Evolutionary conservation across 2,797 vertebrate genomes (phyloP).

Genomic region (Bradypodion pumilum): DNA sequence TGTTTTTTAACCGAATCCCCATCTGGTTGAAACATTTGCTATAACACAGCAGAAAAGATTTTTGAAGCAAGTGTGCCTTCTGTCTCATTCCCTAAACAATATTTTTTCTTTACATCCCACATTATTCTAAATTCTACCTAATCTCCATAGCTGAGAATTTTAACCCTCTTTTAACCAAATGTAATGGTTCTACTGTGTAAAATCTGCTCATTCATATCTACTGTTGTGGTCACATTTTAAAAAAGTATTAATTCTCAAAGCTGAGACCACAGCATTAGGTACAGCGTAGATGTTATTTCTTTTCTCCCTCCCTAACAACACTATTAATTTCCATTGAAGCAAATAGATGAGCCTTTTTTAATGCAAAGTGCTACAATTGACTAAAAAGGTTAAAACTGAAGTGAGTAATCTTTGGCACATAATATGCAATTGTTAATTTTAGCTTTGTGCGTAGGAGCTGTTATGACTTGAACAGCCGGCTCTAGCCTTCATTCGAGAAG

Average conservation of each 20-base stretch:
- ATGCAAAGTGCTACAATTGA: conserved; percentile 77
- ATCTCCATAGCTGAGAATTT: conserved; percentile 4
- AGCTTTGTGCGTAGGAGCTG: conserved; percentile 82
- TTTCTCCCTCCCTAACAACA: conserved; percentile 52
- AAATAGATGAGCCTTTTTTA: conserved; percentile 73
- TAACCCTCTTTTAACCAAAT: conserved; percentile 7
- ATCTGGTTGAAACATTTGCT: conserved; percentile 27
- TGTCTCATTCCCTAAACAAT: conserved; percentile 10
- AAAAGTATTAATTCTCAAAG: conserved; percentile 2
- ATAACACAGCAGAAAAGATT: conserved; percentile 6
- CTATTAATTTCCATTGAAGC: conserved; percentile 69
- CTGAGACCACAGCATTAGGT: conserved; percentile 49
- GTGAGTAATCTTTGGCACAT: conserved; percentile 83
- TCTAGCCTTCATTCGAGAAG: conserved; percentile 82
- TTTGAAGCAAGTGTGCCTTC: conserved; percentile 11
- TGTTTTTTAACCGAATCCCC: conserved; percentile 56
- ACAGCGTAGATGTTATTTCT: conserved; percentile 27
- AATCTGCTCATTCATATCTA: conserved; percentile 14
- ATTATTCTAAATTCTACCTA: conserved; percentile 23
- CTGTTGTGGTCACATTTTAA: conserved; percentile 29
- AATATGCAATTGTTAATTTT: conserved; percentile 85
- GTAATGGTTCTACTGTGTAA: conserved; percentile 21
- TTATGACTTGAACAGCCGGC: conserved; percentile 83
- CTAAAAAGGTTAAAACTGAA: conserved; percentile 82
- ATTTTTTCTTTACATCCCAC: not conserved